Percentiles rank a stretch among this genome's conserved stretches.
Evolutionary conservation across 2,113 vertebrate species (phyloP).

Genomic region (Ophiodon elongatus): DNA sequence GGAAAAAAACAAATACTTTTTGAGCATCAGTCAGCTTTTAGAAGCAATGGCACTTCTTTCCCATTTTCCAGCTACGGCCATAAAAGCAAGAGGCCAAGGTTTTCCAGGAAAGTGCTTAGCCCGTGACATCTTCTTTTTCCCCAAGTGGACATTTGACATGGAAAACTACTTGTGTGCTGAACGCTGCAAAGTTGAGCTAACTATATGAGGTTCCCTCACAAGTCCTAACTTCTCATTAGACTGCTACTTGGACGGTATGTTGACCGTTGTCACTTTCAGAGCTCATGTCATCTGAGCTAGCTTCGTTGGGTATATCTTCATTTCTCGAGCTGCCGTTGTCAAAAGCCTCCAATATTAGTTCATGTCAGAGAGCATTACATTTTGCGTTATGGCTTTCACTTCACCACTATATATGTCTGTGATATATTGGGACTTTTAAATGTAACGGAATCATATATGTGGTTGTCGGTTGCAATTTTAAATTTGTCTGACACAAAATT

Average conservation of each 20-base stretch:
- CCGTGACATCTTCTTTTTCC: background rate
- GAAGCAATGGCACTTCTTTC: background rate
- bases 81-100: background rate
- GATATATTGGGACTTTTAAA: background rate
- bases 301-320: background rate
- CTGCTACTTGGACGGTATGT: background rate
- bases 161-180: background rate
- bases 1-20: too few species aligned
- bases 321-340: background rate
- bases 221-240: too few species aligned
- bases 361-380: background rate
- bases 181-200: background rate
- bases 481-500: background rate
- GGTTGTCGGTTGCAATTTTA: background rate
- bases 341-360: background rate
- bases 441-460: background rate
- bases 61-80: background rate
- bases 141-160: too few species aligned
- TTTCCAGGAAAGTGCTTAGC: background rate
- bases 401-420: background rate
- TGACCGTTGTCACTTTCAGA: background rate
- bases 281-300: background rate
- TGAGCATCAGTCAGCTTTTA: background rate
- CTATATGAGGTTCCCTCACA: too few species aligned
- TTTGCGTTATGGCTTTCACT: background rate